Evolutionary conservation across 2,113 vertebrate genomes (phyloP).

Genomic region (Mola mola): DNA sequence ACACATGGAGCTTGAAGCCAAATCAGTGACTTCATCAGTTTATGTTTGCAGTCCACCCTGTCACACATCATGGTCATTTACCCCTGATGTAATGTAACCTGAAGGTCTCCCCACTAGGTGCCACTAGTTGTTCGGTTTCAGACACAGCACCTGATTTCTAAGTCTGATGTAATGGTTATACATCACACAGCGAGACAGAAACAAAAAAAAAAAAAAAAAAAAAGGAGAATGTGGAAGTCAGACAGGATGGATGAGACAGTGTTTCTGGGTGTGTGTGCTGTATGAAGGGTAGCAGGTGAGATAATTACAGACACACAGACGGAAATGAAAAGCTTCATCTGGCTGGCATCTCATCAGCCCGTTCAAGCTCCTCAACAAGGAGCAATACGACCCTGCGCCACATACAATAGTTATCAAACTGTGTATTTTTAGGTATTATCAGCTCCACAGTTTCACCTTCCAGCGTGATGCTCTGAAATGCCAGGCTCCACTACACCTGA

Average conservation of each 20-base stretch:
- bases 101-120: conserved; percentile 72
- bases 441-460: conserved; percentile 22
- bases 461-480: conserved; percentile 11
- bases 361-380: conserved; percentile 22
- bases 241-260: conserved; percentile 4
- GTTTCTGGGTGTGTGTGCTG: no score
- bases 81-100: conserved; percentile 29
- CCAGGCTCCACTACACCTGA: conserved; percentile 33
- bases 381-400: conserved; percentile 11
- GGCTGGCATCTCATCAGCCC: conserved; percentile 30
- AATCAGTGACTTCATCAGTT: not conserved
- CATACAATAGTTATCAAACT: conserved; percentile 32
- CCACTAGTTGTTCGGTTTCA: conserved; percentile 60
- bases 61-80: conserved; percentile 13
- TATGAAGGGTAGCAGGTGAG: not conserved
- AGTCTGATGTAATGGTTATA: conserved; percentile 77
- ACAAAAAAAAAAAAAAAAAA: conserved; percentile 35
- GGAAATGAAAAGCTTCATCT: conserved; percentile 47
- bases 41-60: not conserved
- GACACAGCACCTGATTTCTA: conserved; percentile 44
- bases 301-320: conserved; percentile 9
- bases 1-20: not conserved
- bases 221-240: conserved; percentile 7
- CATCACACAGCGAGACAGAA: conserved; percentile 51
- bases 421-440: conserved; percentile 51